Base-by-base conservation (phyloP, 2,888 invertebrate species). In the Eustalomyia histrio region DNA sequence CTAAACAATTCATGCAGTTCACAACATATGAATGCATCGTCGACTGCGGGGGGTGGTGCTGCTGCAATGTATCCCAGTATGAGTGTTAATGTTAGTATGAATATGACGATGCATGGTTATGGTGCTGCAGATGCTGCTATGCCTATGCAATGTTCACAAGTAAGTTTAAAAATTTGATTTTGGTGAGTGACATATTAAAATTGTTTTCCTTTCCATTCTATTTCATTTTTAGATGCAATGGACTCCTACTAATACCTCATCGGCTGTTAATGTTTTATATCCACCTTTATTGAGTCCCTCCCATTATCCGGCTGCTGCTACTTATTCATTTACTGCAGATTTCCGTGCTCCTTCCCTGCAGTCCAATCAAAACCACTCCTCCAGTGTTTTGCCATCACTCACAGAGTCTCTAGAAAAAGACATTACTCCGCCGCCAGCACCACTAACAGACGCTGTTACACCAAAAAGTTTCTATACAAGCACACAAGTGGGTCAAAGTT, bases 1-100 rank as follows among this genome's bases (percentile, higher is more conserved):
- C 16, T 71, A 16, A 76, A 78, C 12, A 78, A 64, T 61, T 35
- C 84, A 0, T 84, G 84, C 78, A 79, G 73, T 55, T 50, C 65
- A 17, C 84, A 85, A 63, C 84, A 84, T 55, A 81, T 83, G 73
- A 79, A 52, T 60, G 52, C 83, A 14, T 50, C 55, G 17, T 63
- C 73, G 10, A 72, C 65, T 7, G 29, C 55, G 29, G 69, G 80
- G 47, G 78, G 85, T 18, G 85, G 83, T 35, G 84, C 87, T 2
- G 90, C 91, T 2, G 90, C 94, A 0, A 92, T 95, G 83, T 96
- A 96, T 89, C 97, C 97, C 76, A 95, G 97, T 87, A 98, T 98
- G 98, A 97, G 97, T 87, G 97, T 98, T 84, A 98, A 98, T 88
- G 97, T 98, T 55, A 90, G 89, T 85, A 98, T 98, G 98, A 98